A percentile compares a stretch with the other conserved stretches of the same genome.
Conservation (phyloP, 2,797 vertebrate species). For the Melanotaenia pygmaea region DNA sequence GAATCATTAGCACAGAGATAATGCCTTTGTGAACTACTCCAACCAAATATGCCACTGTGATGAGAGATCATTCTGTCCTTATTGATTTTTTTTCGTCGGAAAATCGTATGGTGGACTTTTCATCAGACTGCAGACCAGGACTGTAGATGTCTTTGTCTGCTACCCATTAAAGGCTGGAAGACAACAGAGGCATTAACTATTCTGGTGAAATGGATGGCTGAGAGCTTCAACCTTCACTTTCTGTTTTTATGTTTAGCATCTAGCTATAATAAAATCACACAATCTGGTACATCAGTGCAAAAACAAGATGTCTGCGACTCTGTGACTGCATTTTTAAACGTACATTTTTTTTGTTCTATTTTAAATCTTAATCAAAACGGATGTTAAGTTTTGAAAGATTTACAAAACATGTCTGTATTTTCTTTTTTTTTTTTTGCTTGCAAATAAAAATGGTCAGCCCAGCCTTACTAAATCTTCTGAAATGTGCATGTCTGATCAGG, state of each 20-base stretch:
- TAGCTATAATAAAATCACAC: constrained; percentile 46
- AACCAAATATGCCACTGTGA: constrained; percentile 52
- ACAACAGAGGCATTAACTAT: constrained; percentile 51
- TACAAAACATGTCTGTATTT: constrained; percentile 10
- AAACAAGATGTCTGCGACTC: constrained; percentile 30
- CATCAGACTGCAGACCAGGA: constrained; percentile 42
- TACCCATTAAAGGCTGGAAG: constrained; percentile 56
- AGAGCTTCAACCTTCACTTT: constrained; percentile 53
- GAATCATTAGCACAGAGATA: constrained; percentile 63
- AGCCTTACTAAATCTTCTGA: constrained; percentile 36
- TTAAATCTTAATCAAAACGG: constrained; percentile 18
- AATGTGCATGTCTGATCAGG: constrained; percentile 17
- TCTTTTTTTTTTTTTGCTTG: constrained; percentile 20
- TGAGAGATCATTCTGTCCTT: constrained; percentile 56
- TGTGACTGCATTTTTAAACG: constrained; percentile 29
- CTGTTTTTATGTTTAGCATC: constrained; percentile 47
- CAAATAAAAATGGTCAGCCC: constrained; percentile 25
- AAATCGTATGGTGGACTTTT: constrained; percentile 36
- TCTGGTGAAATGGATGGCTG: constrained; percentile 45
- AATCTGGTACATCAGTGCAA: constrained; percentile 26
- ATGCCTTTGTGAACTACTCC: constrained; percentile 53
- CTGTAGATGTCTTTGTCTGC: constrained; percentile 51
- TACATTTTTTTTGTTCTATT: constrained; percentile 11
- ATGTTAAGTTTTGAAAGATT: constrained; percentile 14
- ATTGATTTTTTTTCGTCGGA: constrained; percentile 70